Base-by-base conservation (phyloP, 2,888 invertebrate species). In the Andrena camellia region DNA sequence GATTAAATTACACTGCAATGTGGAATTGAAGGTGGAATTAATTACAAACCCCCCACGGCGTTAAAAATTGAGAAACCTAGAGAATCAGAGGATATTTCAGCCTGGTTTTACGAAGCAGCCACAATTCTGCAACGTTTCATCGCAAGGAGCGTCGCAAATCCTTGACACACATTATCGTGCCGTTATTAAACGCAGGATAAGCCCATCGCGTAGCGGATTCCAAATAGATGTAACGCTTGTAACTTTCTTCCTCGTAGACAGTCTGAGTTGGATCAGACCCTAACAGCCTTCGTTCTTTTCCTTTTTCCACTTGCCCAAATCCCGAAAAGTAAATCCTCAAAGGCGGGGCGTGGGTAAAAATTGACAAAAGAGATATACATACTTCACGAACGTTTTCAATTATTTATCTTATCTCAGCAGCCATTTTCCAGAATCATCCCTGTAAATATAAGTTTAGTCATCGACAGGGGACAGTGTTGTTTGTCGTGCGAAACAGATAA, bases 101-200 rank as follows among this genome's bases (percentile, higher is more conserved):
- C 26, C 0, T n/a, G 17, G 17, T 57, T 50, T 20, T 71, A 26
- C n/a, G 23, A 33, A 20, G 26, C 10, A 68, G 20, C 23, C 20
- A 48, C n/a, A 64, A 71, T 63, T 54, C 50, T 29, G 57, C 52
- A 48, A 72, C 67, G 74, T 77, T 68, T 64, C 54, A 63, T 73
- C 73, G 5, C 10, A 10, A 69, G 26, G 20, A 52, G 60, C 52
- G 50, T 23, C 70, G 62, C 54, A 29, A 70, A 87, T 87, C 86
- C 88, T 84, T 87, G 87, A 86, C 87, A 87, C 78, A 78, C 81
- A 86, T 87, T 76, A 84, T 80, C 78, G 62, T 84, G 79, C 75
- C 76, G 84, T 86, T 88, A 88, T 87, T 88, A 86, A 87, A 42
- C 66, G 31, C 59, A 52, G 70, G 72, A 75, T 72, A 80, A 74